Conservation (phyloP, 2,888 invertebrate species). For the Tetropium fuscum region DNA sequence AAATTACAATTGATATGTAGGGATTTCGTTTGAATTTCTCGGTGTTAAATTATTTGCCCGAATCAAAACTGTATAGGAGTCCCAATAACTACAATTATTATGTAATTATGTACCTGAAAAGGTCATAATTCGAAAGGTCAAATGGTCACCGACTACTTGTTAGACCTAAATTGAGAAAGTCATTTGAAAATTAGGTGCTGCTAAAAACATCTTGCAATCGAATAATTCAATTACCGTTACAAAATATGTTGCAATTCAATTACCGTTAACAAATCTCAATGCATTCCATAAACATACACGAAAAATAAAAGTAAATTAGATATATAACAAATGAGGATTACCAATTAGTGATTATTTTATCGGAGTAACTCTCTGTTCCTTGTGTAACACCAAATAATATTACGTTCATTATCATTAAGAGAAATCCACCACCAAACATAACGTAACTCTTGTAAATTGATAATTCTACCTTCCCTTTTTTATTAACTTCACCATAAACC, state of each 20-base stretch:
- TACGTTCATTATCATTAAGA: slow-evolving; percentile 40
- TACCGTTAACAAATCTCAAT: no score
- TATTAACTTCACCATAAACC: slow-evolving; percentile 52
- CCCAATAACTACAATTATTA: no score
- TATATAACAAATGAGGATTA: slow-evolving; percentile 42
- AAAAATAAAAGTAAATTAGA: neutral
- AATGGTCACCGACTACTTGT: no score
- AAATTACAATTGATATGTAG: neutral
- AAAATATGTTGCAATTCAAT: no score
- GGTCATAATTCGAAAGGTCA: no score
- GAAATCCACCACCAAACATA: slow-evolving; percentile 49
- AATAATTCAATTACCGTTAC: no score
- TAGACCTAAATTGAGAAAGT: no score
- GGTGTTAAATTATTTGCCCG: neutral
- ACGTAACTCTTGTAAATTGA: slow-evolving; percentile 53
- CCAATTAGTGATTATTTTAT: slow-evolving; percentile 52
- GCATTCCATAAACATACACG: no score
- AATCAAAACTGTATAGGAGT: no score
- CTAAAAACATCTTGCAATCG: no score
- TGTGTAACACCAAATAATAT: slow-evolving; percentile 45
- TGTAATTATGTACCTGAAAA: no score
- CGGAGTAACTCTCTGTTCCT: slow-evolving; percentile 47
- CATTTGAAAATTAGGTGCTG: no score
- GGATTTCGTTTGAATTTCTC: neutral
- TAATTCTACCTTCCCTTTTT: slow-evolving; percentile 49